phyloP scores from a whole-genome alignment of 2,113 vertebrate species.

The Brachypteracias leptosomus region DNA sequence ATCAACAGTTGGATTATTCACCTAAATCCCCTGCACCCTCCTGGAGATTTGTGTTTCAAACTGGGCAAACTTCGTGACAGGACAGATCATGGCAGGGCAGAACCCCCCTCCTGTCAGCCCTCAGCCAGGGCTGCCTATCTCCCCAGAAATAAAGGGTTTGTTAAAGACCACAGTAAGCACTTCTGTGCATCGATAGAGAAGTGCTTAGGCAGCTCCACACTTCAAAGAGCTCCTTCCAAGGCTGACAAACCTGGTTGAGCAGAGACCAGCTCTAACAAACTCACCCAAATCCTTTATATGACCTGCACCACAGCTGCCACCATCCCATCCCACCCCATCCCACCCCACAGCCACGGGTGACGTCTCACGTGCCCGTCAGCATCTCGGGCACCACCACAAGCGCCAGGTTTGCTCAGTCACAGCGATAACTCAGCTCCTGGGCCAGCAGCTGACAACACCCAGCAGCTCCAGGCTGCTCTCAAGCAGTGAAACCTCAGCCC shows the following conservation, averaged over 20 bases:
- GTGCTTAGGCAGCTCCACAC: background rate
- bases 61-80: background rate
- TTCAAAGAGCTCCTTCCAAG: background rate
- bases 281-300: accelerated
- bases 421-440: background rate
- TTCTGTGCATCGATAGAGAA: background rate
- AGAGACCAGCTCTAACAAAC: background rate
- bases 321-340: accelerated
- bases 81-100: background rate
- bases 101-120: background rate
- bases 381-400: background rate
- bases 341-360: accelerated
- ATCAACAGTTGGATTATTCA: background rate
- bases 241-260: background rate
- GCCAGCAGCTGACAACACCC: background rate
- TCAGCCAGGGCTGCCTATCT: background rate
- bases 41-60: background rate
- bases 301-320: background rate
- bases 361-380: accelerated
- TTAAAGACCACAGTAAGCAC: background rate
- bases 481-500: background rate
- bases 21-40: background rate
- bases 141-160: background rate
- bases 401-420: background rate
- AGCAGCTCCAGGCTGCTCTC: background rate